phyloP scores from a whole-genome alignment of 2,797 vertebrate genomes.

The Hydrolagus colliei region DNA sequence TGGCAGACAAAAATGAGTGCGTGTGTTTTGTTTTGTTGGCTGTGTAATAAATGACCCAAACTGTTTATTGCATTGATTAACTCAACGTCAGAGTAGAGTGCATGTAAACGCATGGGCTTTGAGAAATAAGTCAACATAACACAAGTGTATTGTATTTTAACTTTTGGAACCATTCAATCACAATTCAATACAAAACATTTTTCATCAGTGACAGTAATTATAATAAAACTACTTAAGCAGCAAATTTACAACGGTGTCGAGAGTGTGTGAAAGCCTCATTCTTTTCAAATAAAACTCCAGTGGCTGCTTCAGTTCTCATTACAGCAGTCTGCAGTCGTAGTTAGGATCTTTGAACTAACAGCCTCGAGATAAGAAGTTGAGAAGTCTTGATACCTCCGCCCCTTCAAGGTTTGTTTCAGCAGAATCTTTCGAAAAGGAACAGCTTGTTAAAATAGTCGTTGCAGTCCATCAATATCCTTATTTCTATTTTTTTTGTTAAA shows the following conservation, averaged over 20 bases:
- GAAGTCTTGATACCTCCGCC: neutral
- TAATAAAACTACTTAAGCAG: slow-evolving; percentile 9
- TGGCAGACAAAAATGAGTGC: neutral
- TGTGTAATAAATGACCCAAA: too few species aligned
- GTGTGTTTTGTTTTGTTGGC: too few species aligned
- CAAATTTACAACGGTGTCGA: neutral
- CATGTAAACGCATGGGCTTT: too few species aligned
- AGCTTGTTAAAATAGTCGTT: neutral
- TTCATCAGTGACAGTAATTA: neutral
- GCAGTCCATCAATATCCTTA: neutral
- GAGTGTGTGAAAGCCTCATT: neutral
- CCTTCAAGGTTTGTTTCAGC: neutral
- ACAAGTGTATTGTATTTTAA: neutral
- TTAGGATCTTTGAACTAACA: neutral
- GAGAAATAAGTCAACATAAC: too few species aligned
- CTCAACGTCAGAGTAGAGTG: too few species aligned
- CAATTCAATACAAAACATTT: neutral
- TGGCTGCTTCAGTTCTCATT: neutral
- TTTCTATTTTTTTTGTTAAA: neutral
- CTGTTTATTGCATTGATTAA: too few species aligned
- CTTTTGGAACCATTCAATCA: neutral
- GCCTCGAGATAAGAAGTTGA: neutral
- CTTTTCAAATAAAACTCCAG: neutral
- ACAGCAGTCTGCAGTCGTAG: neutral
- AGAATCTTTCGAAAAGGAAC: neutral